phyloP scores from a whole-genome alignment of 92 coral and sea anemone species.

The Micromussa lordhowensis region DNA sequence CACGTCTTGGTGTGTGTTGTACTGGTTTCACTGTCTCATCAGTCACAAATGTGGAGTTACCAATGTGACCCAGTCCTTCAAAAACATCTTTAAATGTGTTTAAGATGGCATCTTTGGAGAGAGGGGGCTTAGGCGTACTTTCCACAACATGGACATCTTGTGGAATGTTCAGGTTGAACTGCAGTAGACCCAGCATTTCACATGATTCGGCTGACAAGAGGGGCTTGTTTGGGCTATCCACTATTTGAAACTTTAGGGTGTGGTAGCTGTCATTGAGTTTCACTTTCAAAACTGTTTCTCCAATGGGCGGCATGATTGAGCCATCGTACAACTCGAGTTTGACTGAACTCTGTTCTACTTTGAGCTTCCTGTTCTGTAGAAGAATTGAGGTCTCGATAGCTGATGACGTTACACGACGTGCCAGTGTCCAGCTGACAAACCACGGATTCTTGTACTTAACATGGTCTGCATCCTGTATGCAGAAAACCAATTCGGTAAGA shows the following conservation, averaged over 20 bases:
- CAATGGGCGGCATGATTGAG: slow-evolving; percentile 31
- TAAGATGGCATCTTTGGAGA: slow-evolving; percentile 35
- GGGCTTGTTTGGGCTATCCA: slow-evolving; percentile 41
- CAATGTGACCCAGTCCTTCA: slow-evolving; percentile 59
- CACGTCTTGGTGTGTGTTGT: slow-evolving; percentile 53
- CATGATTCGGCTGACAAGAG: slow-evolving; percentile 42
- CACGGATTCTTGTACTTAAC: slow-evolving; percentile 16
- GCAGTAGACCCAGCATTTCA: slow-evolving; percentile 29
- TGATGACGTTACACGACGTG: slow-evolving; percentile 47
- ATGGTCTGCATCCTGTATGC: neutral
- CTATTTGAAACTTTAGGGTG: slow-evolving; percentile 53
- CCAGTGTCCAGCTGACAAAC: slow-evolving; percentile 38
- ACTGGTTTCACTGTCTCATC: slow-evolving; percentile 37
- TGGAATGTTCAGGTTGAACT: neutral
- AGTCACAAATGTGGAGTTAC: slow-evolving; percentile 46
- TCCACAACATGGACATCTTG: too few relatives aligned
- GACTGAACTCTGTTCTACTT: slow-evolving; percentile 22
- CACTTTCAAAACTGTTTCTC: slow-evolving; percentile 20
- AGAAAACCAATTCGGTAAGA: slow-evolving; percentile 17
- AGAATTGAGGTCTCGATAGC: slow-evolving; percentile 34
- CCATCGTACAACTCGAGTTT: slow-evolving; percentile 50
- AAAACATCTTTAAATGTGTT: slow-evolving; percentile 48
- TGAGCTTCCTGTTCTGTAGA: slow-evolving; percentile 42
- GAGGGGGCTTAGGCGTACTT: neutral
- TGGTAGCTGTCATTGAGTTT: slow-evolving; percentile 24